phyloP scores from a whole-genome alignment of 2,797 vertebrate genomes.

The Sebastes diploproa region DNA sequence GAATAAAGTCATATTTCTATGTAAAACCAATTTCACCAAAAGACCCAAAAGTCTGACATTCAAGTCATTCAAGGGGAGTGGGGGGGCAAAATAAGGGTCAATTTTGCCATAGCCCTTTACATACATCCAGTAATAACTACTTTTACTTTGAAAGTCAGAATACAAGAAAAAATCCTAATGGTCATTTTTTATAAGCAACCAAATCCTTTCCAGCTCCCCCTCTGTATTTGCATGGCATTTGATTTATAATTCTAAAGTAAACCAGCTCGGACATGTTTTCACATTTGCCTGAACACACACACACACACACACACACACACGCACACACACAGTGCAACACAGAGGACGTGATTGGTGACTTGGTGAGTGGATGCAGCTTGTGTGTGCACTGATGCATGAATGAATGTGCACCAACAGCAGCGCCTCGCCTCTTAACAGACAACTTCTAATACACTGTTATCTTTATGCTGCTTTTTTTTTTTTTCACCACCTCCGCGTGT shows the following conservation, averaged over 20 bases:
- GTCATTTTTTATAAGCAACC: not conserved
- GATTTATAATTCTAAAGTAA: slow-evolving; percentile 34
- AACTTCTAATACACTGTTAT: slow-evolving; percentile 49
- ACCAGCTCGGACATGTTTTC: slow-evolving; percentile 30
- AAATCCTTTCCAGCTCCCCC: not conserved
- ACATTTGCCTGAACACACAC: not conserved
- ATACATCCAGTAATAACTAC: not conserved
- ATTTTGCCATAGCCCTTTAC: not conserved
- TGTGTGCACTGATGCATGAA: slow-evolving; percentile 40
- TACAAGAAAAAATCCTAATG: not conserved
- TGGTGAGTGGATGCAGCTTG: slow-evolving; percentile 41
- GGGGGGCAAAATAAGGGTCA: too few species aligned
- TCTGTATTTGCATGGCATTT: not conserved
- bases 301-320: not conserved
- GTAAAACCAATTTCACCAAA: not conserved
- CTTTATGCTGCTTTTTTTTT: slow-evolving; percentile 9
- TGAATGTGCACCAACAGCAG: slow-evolving; percentile 29
- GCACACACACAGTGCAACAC: not conserved
- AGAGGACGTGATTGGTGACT: slow-evolving; percentile 26
- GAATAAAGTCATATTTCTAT: not conserved
- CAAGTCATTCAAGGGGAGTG: accelerated
- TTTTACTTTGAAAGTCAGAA: slow-evolving; percentile 15
- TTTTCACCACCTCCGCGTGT: slow-evolving; percentile 12
- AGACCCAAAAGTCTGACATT: not conserved
- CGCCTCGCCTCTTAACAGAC: slow-evolving; percentile 27